Evolutionary conservation across 2,888 invertebrate genomes (phyloP).

Genomic region (Graphium colonna): DNA sequence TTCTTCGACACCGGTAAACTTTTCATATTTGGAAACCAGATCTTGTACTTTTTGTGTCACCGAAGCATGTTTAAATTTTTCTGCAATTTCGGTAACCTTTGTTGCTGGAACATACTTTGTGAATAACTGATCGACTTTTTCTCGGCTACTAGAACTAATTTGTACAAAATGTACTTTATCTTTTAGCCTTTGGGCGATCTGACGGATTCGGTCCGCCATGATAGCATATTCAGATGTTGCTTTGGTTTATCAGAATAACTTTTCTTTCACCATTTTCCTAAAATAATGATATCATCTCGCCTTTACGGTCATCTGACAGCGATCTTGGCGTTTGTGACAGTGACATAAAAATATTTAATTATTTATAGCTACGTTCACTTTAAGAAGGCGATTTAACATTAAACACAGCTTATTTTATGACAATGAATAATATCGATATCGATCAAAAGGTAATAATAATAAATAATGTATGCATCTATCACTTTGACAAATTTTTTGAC

Average conservation of each 20-base stretch:
- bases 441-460: too few relatives aligned
- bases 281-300: slow-evolving; percentile 35
- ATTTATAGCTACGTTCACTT: too few relatives aligned
- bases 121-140: slow-evolving; percentile 62
- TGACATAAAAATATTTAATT: slow-evolving; percentile 9
- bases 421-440: too few relatives aligned
- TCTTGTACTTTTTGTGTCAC: slow-evolving; percentile 61
- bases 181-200: slow-evolving; percentile 57
- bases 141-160: slow-evolving; percentile 44
- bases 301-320: slow-evolving; percentile 1
- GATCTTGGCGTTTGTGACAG: background rate
- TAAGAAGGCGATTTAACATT: too few relatives aligned
- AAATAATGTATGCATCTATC: too few relatives aligned
- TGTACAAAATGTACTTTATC: slow-evolving; percentile 57
- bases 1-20: slow-evolving; percentile 88
- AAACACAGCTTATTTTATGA: too few relatives aligned
- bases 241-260: slow-evolving; percentile 33
- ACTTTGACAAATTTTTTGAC: too few relatives aligned
- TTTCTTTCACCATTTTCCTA: slow-evolving; percentile 34
- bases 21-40: slow-evolving; percentile 83
- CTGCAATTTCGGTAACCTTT: slow-evolving; percentile 59
- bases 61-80: slow-evolving; percentile 58
- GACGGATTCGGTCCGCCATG: slow-evolving; percentile 67
- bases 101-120: slow-evolving; percentile 58
- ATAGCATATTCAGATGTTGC: slow-evolving; percentile 50